Evolutionary conservation across 2,113 vertebrate species (phyloP).

Genomic region (Myotis brandtii): DNA sequence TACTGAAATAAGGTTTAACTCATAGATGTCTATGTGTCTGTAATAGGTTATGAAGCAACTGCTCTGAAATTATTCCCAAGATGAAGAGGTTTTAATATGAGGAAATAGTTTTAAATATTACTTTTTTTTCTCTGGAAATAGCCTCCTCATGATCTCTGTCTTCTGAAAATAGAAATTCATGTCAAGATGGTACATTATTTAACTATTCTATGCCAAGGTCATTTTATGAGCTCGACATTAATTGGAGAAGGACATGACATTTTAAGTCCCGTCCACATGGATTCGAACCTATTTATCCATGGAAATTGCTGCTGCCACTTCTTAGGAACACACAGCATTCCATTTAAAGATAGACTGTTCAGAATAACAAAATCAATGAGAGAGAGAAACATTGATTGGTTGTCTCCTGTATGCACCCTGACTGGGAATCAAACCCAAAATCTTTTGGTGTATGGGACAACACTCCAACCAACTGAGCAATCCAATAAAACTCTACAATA

Average conservation of each 20-base stretch:
- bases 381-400: background rate
- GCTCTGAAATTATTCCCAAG: background rate
- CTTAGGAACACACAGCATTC: background rate
- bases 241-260: background rate
- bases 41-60: background rate
- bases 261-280: background rate
- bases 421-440: background rate
- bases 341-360: background rate
- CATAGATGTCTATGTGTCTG: background rate
- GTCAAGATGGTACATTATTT: background rate
- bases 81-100: background rate
- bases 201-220: background rate
- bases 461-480: background rate
- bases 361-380: background rate
- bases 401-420: background rate
- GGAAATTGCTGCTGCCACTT: background rate
- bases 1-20: background rate
- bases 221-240: background rate
- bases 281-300: background rate
- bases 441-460: background rate
- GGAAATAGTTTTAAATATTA: background rate
- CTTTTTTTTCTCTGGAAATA: background rate
- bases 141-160: background rate
- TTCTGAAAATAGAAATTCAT: slow-evolving; percentile 11
- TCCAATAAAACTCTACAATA: background rate